These are phyloP conservation scores for Schizaphis graminum DNA, from an alignment of 2,888 invertebrate genomes.

Conservation along the genomic window DNA sequence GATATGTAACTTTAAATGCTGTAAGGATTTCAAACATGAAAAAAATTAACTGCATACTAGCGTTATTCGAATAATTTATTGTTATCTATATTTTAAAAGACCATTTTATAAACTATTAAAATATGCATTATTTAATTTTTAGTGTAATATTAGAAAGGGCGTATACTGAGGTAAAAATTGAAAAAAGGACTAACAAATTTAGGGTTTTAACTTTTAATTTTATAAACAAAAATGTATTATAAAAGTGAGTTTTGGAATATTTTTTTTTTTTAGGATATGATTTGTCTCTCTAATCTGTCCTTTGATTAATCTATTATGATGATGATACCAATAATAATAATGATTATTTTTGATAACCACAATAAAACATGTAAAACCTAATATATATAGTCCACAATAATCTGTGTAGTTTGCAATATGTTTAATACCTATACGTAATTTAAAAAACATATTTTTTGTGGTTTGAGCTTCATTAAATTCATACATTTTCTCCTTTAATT, in stretches of 20 bases:
- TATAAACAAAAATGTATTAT: neutral
- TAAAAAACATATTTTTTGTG: neutral
- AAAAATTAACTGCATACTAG: neutral
- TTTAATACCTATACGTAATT: neutral
- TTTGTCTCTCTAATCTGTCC: neutral
- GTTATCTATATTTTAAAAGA: neutral
- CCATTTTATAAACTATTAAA: neutral
- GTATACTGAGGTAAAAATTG: neutral
- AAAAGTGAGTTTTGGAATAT: neutral
- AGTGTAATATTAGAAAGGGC: neutral
- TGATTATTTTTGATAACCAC: neutral
- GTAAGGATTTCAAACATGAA: neutral
- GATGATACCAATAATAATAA: neutral
- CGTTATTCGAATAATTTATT: neutral
- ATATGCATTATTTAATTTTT: neutral
- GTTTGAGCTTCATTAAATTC: slow-evolving; percentile 23
- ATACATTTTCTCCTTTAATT: slow-evolving; percentile 4
- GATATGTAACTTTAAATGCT: neutral
- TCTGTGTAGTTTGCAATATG: neutral
- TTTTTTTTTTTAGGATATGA: neutral
- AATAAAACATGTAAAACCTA: neutral
- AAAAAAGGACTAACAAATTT: neutral
- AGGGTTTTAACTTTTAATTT: neutral
- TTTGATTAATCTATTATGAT: neutral
- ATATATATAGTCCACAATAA: neutral